Conservation (phyloP, 1,140 invertebrate species). For the Drosophila tropicalis region DNA sequence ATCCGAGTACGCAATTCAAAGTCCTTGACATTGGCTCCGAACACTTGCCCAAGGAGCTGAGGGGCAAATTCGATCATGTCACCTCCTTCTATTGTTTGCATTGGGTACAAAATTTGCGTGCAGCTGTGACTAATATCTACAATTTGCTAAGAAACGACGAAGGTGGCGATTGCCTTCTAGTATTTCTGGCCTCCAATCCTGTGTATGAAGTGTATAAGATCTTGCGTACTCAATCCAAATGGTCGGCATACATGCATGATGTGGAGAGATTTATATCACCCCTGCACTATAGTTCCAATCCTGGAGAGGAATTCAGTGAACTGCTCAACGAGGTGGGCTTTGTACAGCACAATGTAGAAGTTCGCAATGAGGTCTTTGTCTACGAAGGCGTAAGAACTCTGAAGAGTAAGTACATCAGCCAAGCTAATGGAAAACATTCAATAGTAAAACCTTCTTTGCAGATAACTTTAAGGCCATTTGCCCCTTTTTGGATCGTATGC, state of each 20-base stretch:
- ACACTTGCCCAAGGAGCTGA: slow-evolving; percentile 48
- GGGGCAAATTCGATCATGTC: slow-evolving; percentile 87
- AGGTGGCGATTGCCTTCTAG: slow-evolving; percentile 88
- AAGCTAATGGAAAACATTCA: not conserved
- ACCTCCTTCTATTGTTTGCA: slow-evolving; percentile 93
- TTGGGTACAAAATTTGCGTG: slow-evolving; percentile 91
- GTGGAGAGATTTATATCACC: slow-evolving; percentile 87
- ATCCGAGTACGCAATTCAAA: slow-evolving; percentile 84
- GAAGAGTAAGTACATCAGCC: slow-evolving; percentile 39
- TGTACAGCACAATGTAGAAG: slow-evolving; percentile 86
- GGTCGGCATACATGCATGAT: slow-evolving; percentile 88
- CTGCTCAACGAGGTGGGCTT: slow-evolving; percentile 88
- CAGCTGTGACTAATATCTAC: slow-evolving; percentile 76
- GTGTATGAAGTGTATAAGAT: slow-evolving; percentile 88
- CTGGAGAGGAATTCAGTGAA: slow-evolving; percentile 86
- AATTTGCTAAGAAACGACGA: slow-evolving; percentile 53
- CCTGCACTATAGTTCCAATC: slow-evolving; percentile 86
- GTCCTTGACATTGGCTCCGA: slow-evolving; percentile 87
- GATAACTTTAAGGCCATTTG: slow-evolving; percentile 89
- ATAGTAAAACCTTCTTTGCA: not conserved
- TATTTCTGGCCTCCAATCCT: slow-evolving; percentile 88
- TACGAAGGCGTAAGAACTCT: slow-evolving; percentile 85
- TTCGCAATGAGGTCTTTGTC: slow-evolving; percentile 86
- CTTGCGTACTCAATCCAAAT: slow-evolving; percentile 85
- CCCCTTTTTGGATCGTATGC: slow-evolving; percentile 89